Evolutionary conservation across 2,888 invertebrate genomes (phyloP), one percentile per base, ranked within the genome.

Genomic region (Ophion slaviceki): DNA sequence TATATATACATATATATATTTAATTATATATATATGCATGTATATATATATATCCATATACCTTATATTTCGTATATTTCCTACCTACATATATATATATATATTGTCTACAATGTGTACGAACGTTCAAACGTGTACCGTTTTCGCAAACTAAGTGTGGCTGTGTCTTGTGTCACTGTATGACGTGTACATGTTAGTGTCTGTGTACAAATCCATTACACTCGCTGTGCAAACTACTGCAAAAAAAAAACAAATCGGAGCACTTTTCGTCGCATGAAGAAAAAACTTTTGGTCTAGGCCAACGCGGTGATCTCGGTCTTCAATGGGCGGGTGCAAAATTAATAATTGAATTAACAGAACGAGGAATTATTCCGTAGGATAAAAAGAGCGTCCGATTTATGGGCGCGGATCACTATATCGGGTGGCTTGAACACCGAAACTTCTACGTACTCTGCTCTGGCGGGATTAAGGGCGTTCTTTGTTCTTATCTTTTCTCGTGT

Each of bases 21-120:
- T 53, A 62, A 66, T 47, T 82, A 72, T 70, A 82, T 75, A 47
- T 86, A 80, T 68, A 64, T 72, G 1, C 4, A 32, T 32, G 1
- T 32, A 32, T 91, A 90, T 87, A 76, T 82, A 85, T 71, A 86
- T 88, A 87, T 88, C 82, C 87, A 85, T 87, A 88, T 89, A 88
- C 89, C 86, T 89, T 90, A 88, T 88, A 89, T 87, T 88, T 88
- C 88, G 84, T 89, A 90, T 89, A 89, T 90, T 89, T 88, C 88
- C 90, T 91, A 90, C 88, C 89, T 91, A 91, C 79, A 8, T 86
- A 82, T 72, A 62, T 78, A 77, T 61, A 62, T 75, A 40, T 81
- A 68, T 74, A 85, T 70, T 80, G 45, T 87, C 64, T 81, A 81
- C 78, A 77, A 78, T 86, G 83, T 81, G 81, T 83, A 85, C 72